phyloP scores from a whole-genome alignment of 2,797 vertebrate genomes.

The Hyperoplus immaculatus region DNA sequence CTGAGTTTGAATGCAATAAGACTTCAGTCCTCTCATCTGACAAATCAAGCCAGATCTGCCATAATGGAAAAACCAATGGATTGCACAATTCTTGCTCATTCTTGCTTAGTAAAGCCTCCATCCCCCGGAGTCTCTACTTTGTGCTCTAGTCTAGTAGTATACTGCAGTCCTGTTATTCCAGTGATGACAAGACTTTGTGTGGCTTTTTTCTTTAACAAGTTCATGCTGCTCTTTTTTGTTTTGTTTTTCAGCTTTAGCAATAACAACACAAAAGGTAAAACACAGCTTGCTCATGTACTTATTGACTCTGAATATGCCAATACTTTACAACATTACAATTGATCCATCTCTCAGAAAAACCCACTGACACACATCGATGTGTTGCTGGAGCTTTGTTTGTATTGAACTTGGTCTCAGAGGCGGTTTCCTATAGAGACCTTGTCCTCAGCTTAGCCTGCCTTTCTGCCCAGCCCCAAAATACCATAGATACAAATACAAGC shows the following conservation, averaged over 20 bases:
- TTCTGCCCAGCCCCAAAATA: constrained; percentile 69
- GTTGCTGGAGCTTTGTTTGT: constrained; percentile 15
- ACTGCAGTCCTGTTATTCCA: not conserved
- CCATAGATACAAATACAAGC: constrained; percentile 68
- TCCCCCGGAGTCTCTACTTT: too few relatives aligned
- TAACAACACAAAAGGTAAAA: not conserved
- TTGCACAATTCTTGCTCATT: not conserved
- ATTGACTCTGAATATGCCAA: not conserved
- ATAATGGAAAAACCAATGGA: constrained; percentile 22
- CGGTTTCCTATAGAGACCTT: constrained; percentile 5
- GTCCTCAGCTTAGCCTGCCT: constrained; percentile 2
- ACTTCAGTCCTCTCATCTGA: constrained; percentile 13
- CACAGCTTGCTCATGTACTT: not conserved
- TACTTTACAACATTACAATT: not conserved
- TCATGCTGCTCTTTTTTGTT: not conserved
- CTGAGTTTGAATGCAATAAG: constrained; percentile 1
- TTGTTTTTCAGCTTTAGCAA: constrained; percentile 1
- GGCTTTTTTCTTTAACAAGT: not conserved
- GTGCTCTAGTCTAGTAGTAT: not conserved
- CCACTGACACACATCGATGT: not conserved
- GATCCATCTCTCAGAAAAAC: constrained; percentile 1
- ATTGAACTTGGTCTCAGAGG: constrained; percentile 18
- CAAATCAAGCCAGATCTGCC: constrained; percentile 13
- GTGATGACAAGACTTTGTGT: not conserved
- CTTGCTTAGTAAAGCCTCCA: not conserved